Conservation (phyloP, 2,113 vertebrate species). For the Zingel zingel region DNA sequence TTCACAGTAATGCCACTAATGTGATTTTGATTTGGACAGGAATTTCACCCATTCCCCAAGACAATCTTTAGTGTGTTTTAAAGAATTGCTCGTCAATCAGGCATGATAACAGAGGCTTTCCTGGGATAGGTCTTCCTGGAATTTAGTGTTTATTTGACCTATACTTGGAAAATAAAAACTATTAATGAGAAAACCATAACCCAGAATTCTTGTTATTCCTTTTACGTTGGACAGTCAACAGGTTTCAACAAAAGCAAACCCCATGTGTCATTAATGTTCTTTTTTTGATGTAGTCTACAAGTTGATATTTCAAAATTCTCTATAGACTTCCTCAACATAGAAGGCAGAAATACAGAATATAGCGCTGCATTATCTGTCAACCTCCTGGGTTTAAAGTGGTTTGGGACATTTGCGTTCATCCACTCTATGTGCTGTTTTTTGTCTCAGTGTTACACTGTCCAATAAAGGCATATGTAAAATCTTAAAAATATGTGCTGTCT, state of each 20-base stretch:
- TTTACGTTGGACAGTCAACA: background rate
- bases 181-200: background rate
- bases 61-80: conserved; percentile 10
- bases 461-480: background rate
- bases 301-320: background rate
- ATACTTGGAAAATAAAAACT: conserved; percentile 18
- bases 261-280: background rate
- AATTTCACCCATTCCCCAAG: conserved; percentile 22
- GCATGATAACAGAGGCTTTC: conserved; percentile 7
- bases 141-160: conserved; percentile 31
- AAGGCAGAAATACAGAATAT: background rate
- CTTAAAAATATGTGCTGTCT: background rate
- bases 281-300: background rate
- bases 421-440: background rate
- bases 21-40: conserved; percentile 51
- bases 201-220: background rate
- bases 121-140: conserved; percentile 15
- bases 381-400: background rate
- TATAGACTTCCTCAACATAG: background rate
- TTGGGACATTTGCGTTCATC: background rate
- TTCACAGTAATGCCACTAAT: conserved; percentile 32
- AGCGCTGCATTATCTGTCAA: background rate
- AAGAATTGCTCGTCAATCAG: conserved; percentile 7
- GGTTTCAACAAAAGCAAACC: conserved; percentile 1
- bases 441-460: background rate